phyloP scores from a whole-genome alignment of 2,888 invertebrate genomes.

The Ernsta delagoae region DNA sequence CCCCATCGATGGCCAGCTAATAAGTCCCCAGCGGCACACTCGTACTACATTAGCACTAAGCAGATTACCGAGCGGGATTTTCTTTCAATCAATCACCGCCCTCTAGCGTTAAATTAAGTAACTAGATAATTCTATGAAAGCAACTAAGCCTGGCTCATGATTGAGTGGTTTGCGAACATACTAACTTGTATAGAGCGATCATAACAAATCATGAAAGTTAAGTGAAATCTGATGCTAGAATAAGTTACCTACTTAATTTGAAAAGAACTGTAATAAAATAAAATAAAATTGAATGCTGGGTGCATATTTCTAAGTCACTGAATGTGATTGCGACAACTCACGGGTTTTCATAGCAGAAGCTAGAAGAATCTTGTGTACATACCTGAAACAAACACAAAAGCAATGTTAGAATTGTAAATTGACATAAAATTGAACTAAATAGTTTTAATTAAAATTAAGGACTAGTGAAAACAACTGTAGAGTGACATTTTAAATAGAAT shows the following conservation, averaged over 20 bases:
- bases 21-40: constrained; percentile 1
- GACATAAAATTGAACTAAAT: too few relatives aligned
- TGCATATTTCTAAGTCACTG: too few relatives aligned
- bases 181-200: background rate
- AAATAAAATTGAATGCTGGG: too few relatives aligned
- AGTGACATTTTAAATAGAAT: too few relatives aligned
- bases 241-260: background rate
- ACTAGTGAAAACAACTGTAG: too few relatives aligned
- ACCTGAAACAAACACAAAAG: background rate
- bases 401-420: background rate
- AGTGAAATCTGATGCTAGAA: background rate
- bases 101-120: constrained; percentile 15
- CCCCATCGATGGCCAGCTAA: background rate
- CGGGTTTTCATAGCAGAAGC: too few relatives aligned
- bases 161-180: constrained; percentile 4
- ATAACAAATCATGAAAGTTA: background rate
- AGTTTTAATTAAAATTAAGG: too few relatives aligned
- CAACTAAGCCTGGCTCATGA: constrained; percentile 26
- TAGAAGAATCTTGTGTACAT: background rate
- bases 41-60: constrained; percentile 1
- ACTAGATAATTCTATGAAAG: constrained; percentile 27
- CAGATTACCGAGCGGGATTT: constrained; percentile 19
- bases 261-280: too few relatives aligned
- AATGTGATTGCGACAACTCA: too few relatives aligned
- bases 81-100: constrained; percentile 28